Base-by-base conservation (phyloP, 2,797 vertebrate genomes). In the Helarctos malayanus region DNA sequence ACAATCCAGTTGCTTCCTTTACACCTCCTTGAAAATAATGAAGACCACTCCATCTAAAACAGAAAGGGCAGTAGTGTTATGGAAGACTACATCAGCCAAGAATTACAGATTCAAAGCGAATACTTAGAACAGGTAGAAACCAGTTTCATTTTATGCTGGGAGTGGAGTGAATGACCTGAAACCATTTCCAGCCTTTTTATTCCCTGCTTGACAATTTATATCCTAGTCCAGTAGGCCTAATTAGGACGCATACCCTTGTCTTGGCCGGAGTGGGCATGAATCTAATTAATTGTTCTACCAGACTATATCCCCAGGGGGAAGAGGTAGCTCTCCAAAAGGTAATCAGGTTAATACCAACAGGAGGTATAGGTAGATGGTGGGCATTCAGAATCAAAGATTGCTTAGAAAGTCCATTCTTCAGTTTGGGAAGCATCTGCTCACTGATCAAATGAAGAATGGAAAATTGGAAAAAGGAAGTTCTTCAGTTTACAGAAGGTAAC, bases 131-230 rank as follows among this genome's bases (percentile, higher is more conserved):
- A 57, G 49, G 35, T 56, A 73, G 35, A 75, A 68, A 86, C 9
- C 29, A 69, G 38, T 88, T 86, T 86, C 19, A 27, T 75, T 69
- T 52, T 35, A 61, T 65, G n/a, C 29, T 89, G 52, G 25, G 52
- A 82, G 54, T 68, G 19, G 29, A 78, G 25, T 45, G 41, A 78
- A 94, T 87, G 87, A 95, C 63, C 69, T 59, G 38, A 95, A 87
- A 79, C 45, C 32, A 25, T 82, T 63, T 41, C 45, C 13, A 68
- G 80, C n/a, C 71, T 57, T 69, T 90, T 56, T 65, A 19, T 85
- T 85, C 79, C 61, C 52, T 89, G 52, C 54, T 94, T 59, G 90
- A 80, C 56, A 90, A 38, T 41, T 80, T 15, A 32, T 45, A 59
- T 15, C 9, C 57, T 23, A 21, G 90, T 54, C 18, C 29, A 75